A percentile compares a stretch with the other conserved stretches of the same genome.
phyloP scores from a whole-genome alignment of 1,140 invertebrate species.

The Drosophila albomicans region DNA sequence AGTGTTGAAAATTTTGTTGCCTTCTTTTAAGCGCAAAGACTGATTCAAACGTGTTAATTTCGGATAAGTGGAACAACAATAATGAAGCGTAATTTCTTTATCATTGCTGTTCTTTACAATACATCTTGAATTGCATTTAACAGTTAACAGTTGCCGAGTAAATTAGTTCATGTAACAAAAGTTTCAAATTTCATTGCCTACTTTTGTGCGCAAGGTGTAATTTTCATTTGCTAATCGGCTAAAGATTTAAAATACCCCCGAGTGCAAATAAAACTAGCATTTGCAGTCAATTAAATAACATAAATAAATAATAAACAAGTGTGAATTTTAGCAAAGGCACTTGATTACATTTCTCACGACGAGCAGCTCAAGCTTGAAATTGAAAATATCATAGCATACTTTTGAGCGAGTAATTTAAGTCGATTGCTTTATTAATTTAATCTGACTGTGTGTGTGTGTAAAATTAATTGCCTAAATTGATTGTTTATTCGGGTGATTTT shows the following conservation, averaged over 20 bases:
- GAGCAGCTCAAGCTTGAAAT: no score
- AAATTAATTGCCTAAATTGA: conserved; percentile 50
- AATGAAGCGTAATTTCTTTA: no score
- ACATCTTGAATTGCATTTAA: no score
- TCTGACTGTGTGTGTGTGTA: conserved; percentile 13
- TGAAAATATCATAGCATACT: conserved; percentile 27
- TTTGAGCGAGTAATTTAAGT: conserved; percentile 20
- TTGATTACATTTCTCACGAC: neutral
- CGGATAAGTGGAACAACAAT: no score
- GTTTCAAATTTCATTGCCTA: neutral
- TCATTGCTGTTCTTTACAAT: no score
- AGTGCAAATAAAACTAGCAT: neutral
- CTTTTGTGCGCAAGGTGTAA: neutral
- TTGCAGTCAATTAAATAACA: neutral
- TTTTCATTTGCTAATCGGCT: neutral
- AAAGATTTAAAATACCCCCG: neutral
- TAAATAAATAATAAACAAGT: neutral
- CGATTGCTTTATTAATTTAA: conserved; percentile 27
- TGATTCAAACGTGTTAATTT: no score
- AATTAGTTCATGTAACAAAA: neutral
- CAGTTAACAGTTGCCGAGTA: no score
- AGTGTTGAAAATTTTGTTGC: no score
- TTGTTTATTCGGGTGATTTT: conserved; percentile 36
- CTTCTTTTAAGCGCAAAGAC: no score
- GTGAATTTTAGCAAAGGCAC: neutral